Base-by-base conservation (phyloP, 2,888 invertebrate species). In the Dendrolimus houi region DNA sequence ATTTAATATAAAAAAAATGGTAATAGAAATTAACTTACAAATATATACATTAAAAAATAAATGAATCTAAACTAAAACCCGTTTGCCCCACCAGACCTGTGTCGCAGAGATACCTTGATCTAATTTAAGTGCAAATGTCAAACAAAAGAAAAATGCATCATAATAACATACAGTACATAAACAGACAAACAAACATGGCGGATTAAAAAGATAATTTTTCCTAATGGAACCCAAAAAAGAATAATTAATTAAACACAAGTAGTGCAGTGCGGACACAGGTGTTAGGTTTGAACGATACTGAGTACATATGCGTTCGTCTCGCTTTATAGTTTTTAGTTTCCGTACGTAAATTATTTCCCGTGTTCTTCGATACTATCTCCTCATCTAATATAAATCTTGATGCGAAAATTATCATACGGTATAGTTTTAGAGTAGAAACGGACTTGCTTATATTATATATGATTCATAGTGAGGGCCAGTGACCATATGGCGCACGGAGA, bases 401-500 rank as follows among this genome's bases (percentile, higher is more conserved):
- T 53, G 58, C 52, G 58, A 58, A 58, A 55, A 55, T 58, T 58
- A 42, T n/a, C 40, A 53, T 55, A 55, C 8, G 40, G 9, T 57
- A 58, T 47, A 54, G 53, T 42, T 53, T 52, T 54, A 10, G 14
- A 3, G 54, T 41, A 12, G 47, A 10, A 47, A 47, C 47, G 7
- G 47, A 47, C 47, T 47, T 47, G 9, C 47, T 47, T 47, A 2
- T 9, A 29, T 29, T 29, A 29, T 14, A 42, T 42, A 47, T 47
- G 47, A 47, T 47, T 47, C 68, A 65, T 61, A 65, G 56, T 63
- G 71, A 77, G 74, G 77, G 74, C 75, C 72, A 70, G 60, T 67
- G 75, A 76, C 81, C 83, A 84, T 83, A 81, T 83, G 83, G 82
- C 62, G 68, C 61, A 59, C 59, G 57, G 42, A 53, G 41, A 12